Conservation (phyloP, 2,888 invertebrate species). For the Resseliella maxima region DNA sequence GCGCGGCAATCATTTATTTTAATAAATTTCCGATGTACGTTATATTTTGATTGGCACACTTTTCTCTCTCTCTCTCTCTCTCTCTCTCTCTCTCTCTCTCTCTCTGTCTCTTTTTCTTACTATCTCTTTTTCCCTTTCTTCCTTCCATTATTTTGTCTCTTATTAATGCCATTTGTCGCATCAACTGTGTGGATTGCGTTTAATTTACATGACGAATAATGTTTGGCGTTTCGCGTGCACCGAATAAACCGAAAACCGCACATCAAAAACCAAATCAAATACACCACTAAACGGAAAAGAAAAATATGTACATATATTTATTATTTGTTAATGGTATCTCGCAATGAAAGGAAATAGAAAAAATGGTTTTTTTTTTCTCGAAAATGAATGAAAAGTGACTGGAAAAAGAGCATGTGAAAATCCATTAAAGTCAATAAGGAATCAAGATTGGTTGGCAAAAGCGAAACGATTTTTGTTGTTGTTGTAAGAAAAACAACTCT, state of each 20-base stretch:
- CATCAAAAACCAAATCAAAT: no score
- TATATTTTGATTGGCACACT: slow-evolving; percentile 11
- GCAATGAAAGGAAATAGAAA: not conserved
- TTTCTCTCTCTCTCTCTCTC: not conserved
- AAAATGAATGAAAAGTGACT: not conserved
- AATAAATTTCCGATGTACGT: slow-evolving; percentile 38
- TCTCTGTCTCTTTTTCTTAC: no score
- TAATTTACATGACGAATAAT: not conserved
- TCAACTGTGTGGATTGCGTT: not conserved
- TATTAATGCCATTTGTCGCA: not conserved
- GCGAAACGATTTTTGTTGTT: no score
- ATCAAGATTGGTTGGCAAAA: slow-evolving; percentile 22
- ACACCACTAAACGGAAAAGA: not conserved
- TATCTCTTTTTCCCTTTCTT: not conserved
- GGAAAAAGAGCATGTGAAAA: not conserved
- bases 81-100: no score
- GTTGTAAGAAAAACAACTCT: not conserved
- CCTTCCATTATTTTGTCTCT: not conserved
- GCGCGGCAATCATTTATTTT: slow-evolving; percentile 16
- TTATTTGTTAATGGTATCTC: slow-evolving; percentile 11
- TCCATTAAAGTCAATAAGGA: slow-evolving; percentile 34
- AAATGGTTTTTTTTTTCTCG: no score
- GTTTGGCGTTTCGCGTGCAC: not conserved
- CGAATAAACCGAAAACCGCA: no score
- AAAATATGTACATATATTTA: not conserved